Evolutionary conservation across 2,888 invertebrate genomes (phyloP).

Genomic region (Eurois occulta): DNA sequence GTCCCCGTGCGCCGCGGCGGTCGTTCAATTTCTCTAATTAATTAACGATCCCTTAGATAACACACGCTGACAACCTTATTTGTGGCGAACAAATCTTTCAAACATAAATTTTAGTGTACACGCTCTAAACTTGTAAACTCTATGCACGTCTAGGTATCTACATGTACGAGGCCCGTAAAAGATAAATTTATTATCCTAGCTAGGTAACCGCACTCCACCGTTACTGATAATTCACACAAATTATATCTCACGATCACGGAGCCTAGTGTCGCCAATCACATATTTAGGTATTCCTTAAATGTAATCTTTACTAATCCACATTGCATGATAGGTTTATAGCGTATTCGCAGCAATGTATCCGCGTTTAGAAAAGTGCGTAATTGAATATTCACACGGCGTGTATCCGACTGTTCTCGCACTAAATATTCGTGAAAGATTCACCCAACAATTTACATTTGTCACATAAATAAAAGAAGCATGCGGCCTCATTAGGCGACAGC

Average conservation of each 20-base stretch:
- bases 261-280: constrained; percentile 59
- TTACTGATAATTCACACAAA: constrained; percentile 74
- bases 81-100: constrained; percentile 90
- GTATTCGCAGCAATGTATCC: constrained; percentile 72
- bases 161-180: constrained; percentile 80
- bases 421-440: constrained; percentile 85
- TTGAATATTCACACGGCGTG: constrained; percentile 81
- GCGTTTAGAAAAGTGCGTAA: constrained; percentile 80
- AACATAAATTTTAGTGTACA: constrained; percentile 89
- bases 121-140: constrained; percentile 89
- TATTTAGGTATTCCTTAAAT: constrained; percentile 70
- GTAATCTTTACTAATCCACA: constrained; percentile 69
- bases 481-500: constrained; percentile 85
- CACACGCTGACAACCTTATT: constrained; percentile 90
- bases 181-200: constrained; percentile 80
- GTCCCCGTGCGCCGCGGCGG: constrained; percentile 87
- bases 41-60: constrained; percentile 90
- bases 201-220: constrained; percentile 68
- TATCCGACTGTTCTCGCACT: constrained; percentile 76
- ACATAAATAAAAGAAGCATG: constrained; percentile 88
- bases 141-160: constrained; percentile 81
- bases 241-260: constrained; percentile 71
- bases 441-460: constrained; percentile 87
- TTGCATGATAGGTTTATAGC: constrained; percentile 79
- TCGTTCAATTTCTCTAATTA: constrained; percentile 91